Conservation (phyloP, 64 coral and sea anemone genomes). For the Montipora cactus region DNA sequence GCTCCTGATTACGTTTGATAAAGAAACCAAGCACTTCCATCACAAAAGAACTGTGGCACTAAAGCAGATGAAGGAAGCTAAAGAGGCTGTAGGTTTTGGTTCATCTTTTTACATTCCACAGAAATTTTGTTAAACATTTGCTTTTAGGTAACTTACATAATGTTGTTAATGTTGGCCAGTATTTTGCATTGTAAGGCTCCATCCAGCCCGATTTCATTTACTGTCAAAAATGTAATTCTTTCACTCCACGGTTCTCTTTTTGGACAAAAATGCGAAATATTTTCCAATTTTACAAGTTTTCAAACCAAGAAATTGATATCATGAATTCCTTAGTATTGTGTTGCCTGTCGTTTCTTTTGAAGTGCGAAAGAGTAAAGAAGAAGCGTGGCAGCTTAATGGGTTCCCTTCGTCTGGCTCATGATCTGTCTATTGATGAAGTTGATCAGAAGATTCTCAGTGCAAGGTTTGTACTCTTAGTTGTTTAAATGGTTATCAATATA, state of each 20-base stretch:
- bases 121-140: no score
- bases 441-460: slow-evolving; percentile 95
- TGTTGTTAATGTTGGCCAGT: no score
- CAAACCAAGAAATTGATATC: no score
- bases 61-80: slow-evolving; percentile 96
- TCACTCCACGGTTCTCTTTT: no score
- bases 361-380: slow-evolving; percentile 94
- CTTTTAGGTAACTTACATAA: no score
- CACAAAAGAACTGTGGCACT: slow-evolving; percentile 76
- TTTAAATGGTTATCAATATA: no score
- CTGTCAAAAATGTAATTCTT: no score
- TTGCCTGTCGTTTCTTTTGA: not conserved
- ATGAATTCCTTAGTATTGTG: no score
- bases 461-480: slow-evolving; percentile 47
- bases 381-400: slow-evolving; percentile 91
- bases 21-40: slow-evolving; percentile 91
- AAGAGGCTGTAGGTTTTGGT: slow-evolving; percentile 81
- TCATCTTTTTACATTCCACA: not conserved
- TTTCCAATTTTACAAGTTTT: no score
- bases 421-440: slow-evolving; percentile 95
- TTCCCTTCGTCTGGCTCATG: slow-evolving; percentile 96
- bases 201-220: no score
- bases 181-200: no score
- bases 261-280: no score
- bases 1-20: slow-evolving; percentile 95